These are phyloP conservation scores for Jordanella pulchra DNA, from an alignment of 2,797 vertebrate species.

Conservation along the genomic window DNA sequence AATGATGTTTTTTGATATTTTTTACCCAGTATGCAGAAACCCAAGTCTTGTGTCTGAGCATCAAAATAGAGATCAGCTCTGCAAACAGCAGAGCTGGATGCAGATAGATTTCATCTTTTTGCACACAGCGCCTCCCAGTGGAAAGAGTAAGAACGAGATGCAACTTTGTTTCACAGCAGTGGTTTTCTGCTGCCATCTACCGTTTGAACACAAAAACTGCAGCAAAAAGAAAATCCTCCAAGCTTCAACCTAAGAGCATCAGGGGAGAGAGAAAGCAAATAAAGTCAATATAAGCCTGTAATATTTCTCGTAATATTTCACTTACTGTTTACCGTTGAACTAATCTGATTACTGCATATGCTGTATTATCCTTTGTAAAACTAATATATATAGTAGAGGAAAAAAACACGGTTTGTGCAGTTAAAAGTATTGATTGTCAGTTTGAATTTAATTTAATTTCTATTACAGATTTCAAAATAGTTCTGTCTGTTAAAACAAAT, in stretches of 20 bases:
- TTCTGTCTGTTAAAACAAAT: no score
- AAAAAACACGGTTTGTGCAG: no score
- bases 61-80: background rate
- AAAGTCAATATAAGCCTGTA: background rate
- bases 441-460: no score
- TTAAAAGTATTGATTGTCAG: no score
- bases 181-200: conserved; percentile 59
- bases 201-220: conserved; percentile 34
- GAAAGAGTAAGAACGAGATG: conserved; percentile 3
- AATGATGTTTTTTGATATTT: background rate
- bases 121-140: conserved; percentile 72
- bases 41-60: conserved; percentile 21
- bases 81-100: conserved; percentile 8
- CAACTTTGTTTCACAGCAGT: background rate
- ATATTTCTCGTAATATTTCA: background rate
- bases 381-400: no score
- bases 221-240: background rate
- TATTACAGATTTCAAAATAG: no score
- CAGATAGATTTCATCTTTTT: conserved; percentile 43
- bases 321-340: background rate
- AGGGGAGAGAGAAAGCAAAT: background rate
- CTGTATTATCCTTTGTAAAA: background rate
- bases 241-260: conserved; percentile 10
- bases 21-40: background rate
- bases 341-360: background rate